phyloP scores from a whole-genome alignment of 2,113 vertebrate species.

The Daboia siamensis region DNA sequence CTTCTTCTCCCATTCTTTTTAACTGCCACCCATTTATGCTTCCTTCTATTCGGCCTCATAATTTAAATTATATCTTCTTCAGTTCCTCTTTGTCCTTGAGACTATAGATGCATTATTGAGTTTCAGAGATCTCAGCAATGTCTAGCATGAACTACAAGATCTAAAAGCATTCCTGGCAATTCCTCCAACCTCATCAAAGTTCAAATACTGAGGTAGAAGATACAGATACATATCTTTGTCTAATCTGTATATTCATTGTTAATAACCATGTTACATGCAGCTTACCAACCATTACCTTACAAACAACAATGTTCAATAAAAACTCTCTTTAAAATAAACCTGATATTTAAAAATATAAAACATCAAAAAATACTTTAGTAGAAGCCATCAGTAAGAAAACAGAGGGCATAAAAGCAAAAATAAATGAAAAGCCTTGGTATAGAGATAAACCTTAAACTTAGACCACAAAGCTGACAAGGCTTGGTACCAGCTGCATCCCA shows the following conservation, averaged over 20 bases:
- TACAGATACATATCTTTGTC: not conserved
- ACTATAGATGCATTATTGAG: not conserved
- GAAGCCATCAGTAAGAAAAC: not conserved
- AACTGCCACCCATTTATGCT: not conserved
- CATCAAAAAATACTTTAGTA: not conserved
- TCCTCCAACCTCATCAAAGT: not conserved
- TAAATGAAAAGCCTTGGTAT: not conserved
- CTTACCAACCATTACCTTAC: not conserved
- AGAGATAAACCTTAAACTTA: not conserved
- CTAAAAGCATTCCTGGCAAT: not conserved
- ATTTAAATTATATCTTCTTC: not conserved
- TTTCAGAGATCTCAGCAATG: not conserved
- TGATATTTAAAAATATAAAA: not conserved
- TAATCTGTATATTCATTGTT: not conserved
- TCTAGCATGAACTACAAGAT: not conserved
- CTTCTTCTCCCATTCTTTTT: not conserved
- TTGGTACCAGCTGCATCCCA: not conserved
- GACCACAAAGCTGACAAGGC: not conserved
- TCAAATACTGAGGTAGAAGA: not conserved
- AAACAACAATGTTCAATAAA: not conserved
- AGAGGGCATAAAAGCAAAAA: not conserved
- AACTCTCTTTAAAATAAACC: not conserved
- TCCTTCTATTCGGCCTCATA: not conserved
- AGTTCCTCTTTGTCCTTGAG: not conserved
- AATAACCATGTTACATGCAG: not conserved